Conservation (phyloP, 2,888 invertebrate genomes). For the Prenolepis imparis region DNA sequence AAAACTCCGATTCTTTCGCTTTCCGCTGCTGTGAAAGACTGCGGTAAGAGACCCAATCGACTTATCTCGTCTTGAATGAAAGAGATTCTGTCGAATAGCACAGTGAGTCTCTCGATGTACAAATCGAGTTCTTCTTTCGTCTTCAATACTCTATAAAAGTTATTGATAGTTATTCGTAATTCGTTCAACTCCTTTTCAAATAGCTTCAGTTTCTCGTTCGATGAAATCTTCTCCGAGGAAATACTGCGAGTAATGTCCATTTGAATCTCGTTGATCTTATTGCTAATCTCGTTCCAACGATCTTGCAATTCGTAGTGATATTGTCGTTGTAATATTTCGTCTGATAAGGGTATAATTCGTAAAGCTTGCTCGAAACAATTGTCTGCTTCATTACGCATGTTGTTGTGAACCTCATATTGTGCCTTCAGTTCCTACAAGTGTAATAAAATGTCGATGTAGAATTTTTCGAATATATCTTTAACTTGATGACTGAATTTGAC, state of each 20-base stretch:
- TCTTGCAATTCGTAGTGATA: conserved; percentile 93
- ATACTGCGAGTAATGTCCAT: conserved; percentile 90
- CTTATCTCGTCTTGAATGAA: conserved; percentile 94
- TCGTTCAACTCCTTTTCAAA: conserved; percentile 93
- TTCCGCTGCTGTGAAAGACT: conserved; percentile 87
- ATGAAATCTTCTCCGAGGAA: conserved; percentile 91
- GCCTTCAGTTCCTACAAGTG: conserved; percentile 91
- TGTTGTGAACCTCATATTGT: conserved; percentile 94
- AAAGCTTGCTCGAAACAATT: conserved; percentile 92
- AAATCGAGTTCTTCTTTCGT: conserved; percentile 94
- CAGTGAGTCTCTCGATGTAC: conserved; percentile 93
- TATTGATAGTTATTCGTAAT: conserved; percentile 90
- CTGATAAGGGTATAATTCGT: conserved; percentile 93
- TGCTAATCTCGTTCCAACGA: conserved; percentile 91
- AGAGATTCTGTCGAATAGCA: conserved; percentile 91
- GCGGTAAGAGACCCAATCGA: conserved; percentile 90
- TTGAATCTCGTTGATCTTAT: conserved; percentile 90
- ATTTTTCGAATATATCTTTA: not conserved
- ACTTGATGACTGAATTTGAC: not conserved
- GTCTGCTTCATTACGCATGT: conserved; percentile 91
- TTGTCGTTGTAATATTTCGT: conserved; percentile 93
- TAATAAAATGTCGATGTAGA: not conserved
- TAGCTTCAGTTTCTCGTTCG: conserved; percentile 91
- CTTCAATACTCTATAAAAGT: conserved; percentile 92
- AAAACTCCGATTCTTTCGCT: conserved; percentile 93